phyloP scores from a whole-genome alignment of 1,140 invertebrate species.

The Formica exsecta region DNA sequence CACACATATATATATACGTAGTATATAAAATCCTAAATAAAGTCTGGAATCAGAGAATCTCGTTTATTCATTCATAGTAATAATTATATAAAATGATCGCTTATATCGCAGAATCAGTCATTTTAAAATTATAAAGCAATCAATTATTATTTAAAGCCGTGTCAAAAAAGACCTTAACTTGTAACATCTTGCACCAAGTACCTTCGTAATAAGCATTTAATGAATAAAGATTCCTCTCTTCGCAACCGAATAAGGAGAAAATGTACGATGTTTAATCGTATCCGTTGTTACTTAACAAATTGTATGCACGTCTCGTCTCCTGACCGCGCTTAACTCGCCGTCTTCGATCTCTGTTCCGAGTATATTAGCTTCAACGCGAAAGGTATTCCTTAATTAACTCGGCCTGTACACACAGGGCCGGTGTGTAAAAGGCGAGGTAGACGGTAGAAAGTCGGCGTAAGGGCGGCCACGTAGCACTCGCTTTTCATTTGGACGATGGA shows the following conservation, averaged over 20 bases:
- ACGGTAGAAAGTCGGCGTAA: slow-evolving; percentile 46
- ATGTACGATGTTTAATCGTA: slow-evolving; percentile 18
- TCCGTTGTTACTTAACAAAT: slow-evolving; percentile 59
- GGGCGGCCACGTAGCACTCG: slow-evolving; percentile 48
- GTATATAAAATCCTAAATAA: background rate
- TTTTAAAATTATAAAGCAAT: background rate
- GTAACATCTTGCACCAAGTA: background rate
- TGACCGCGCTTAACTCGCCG: background rate
- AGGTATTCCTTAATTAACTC: slow-evolving; percentile 79
- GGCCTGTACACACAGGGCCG: slow-evolving; percentile 12
- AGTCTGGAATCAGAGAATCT: background rate
- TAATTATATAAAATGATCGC: background rate
- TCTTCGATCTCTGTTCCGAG: slow-evolving; percentile 51
- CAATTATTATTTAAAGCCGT: background rate
- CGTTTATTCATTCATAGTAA: background rate
- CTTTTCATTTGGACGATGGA: slow-evolving; percentile 71
- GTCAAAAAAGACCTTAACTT: background rate
- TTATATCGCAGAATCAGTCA: background rate
- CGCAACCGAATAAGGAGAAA: background rate
- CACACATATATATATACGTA: too few relatives aligned
- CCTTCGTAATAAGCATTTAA: background rate
- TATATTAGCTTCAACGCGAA: slow-evolving; percentile 73
- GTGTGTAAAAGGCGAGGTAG: slow-evolving; percentile 22
- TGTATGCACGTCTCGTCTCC: slow-evolving; percentile 1
- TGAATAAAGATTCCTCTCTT: background rate